Evolutionary conservation across 2,797 vertebrate species (phyloP).

Genomic region (Acrossocheilus fasciatus): DNA sequence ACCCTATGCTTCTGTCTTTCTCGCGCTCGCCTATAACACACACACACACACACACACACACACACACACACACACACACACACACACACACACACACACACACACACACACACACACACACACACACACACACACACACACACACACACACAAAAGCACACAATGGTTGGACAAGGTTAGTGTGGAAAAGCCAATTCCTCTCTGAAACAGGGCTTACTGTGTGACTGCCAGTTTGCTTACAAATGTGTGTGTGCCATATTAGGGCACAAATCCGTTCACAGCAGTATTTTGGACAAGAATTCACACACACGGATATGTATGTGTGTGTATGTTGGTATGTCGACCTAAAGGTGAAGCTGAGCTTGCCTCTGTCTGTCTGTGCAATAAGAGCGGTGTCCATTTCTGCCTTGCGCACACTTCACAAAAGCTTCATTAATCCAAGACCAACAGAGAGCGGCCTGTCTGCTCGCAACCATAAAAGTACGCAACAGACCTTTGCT

Average conservation of each 20-base stretch:
- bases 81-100: constrained; percentile 3
- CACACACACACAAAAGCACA: constrained; percentile 8
- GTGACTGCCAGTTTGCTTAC: constrained; percentile 17
- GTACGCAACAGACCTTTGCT: constrained; percentile 20
- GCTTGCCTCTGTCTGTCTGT: constrained; percentile 54
- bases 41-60: not conserved
- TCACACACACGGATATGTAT: constrained; percentile 1
- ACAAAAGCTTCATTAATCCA: constrained; percentile 67
- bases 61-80: not conserved
- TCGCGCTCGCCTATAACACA: not conserved
- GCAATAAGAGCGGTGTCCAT: constrained; percentile 74
- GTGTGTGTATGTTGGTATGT: constrained; percentile 47
- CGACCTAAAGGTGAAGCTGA: constrained; percentile 56
- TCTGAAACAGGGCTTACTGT: constrained; percentile 41
- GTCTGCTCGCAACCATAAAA: constrained; percentile 30
- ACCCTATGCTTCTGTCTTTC: constrained; percentile 21
- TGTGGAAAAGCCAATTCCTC: constrained; percentile 51
- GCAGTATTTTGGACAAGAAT: constrained; percentile 19
- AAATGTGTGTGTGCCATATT: constrained; percentile 11
- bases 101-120: too few relatives aligned
- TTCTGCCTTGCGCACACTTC: constrained; percentile 76
- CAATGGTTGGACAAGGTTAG: constrained; percentile 17
- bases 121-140: constrained; percentile 6
- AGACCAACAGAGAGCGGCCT: constrained; percentile 47
- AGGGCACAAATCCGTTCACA: constrained; percentile 25